Percentiles rank a stretch among this genome's conserved stretches.
Evolutionary conservation across 2,113 vertebrate species (phyloP).

Genomic region (Colistium nudipinnis): DNA sequence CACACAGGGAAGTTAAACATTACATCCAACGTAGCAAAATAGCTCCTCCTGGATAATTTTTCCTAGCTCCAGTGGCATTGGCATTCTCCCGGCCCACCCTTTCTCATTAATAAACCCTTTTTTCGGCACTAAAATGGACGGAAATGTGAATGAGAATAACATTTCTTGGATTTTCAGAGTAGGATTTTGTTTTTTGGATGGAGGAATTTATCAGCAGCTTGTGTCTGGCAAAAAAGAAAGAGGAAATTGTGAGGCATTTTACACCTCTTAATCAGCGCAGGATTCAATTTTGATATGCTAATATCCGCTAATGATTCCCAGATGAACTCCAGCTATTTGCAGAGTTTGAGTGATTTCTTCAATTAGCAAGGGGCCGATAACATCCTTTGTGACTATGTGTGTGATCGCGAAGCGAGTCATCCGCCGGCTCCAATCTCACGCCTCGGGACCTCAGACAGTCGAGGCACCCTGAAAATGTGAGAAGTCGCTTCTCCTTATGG

Average conservation of each 20-base stretch:
- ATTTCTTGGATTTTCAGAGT: background rate
- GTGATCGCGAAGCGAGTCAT: constrained; percentile 40
- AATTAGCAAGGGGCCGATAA: constrained; percentile 57
- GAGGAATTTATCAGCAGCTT: background rate
- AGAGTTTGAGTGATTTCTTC: constrained; percentile 62
- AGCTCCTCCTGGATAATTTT: too few relatives aligned
- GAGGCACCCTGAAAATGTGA: constrained; percentile 7
- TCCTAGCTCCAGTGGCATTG: too few relatives aligned
- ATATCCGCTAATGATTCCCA: constrained; percentile 63
- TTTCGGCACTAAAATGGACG: background rate
- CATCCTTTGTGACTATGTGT: constrained; percentile 42
- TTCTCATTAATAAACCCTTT: constrained; percentile 1
- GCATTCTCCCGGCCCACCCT: background rate
- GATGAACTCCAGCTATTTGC: constrained; percentile 58
- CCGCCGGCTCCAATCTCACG: constrained; percentile 31
- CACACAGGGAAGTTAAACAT: too few relatives aligned
- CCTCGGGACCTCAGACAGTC: constrained; percentile 25
- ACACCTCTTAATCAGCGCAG: constrained; percentile 45
- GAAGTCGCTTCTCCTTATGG: constrained; percentile 17
- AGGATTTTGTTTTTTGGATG: background rate
- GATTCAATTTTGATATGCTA: constrained; percentile 65
- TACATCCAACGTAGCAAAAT: too few relatives aligned
- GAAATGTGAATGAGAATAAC: background rate
- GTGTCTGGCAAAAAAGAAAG: constrained; percentile 10
- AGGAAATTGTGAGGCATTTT: constrained; percentile 7